Evolutionary conservation across 2,888 invertebrate species (phyloP), one percentile per base, ranked within the genome.

Genomic region (Trissolcus brochymenae): DNA sequence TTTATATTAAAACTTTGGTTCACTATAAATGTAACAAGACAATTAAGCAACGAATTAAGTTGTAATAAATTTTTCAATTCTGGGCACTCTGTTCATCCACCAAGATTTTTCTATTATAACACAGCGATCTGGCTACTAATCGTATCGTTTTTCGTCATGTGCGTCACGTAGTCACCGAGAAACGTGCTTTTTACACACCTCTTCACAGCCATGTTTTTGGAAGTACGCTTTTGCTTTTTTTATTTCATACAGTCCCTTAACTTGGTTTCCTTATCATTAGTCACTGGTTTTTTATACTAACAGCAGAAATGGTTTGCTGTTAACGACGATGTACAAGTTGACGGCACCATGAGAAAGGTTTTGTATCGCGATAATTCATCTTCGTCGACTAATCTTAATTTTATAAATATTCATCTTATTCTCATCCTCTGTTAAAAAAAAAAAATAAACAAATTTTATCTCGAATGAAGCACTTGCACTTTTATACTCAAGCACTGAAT

Each of bases 171-270:
- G 80, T 74, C 81, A 81, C 74, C 65, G 75, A 68, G 68, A 71
- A 70, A 76, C 81, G 80, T 76, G 81, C 83, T 84, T 83, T 70
- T 80, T 75, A 77, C 81, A 75, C 80, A 68, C 53, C 21, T 65
- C 35, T 84, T 82, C 86, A 88, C 89, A 89, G 89, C 89, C 89
- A 89, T 89, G 88, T 89, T 89, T 87, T 89, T 88, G 84, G 88
- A 89, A 88, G 89, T 87, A 86, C 86, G 88, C 88, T 88, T 84
- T 87, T 84, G 87, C 87, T 87, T 87, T 87, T n/a, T 82, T 82
- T 79, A 74, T 78, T 46, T 43, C 54, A 35, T 65, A 17, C 17
- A 35, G 11, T 54, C 50, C 13, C 13, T 60, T 55, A 25, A 7
- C 19, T 53, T 53, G 13, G 40, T 19, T 43, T 57, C 14, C 9